These are phyloP conservation scores for Uria lomvia DNA, from an alignment of 2,113 vertebrate genomes.

Conservation along the genomic window DNA sequence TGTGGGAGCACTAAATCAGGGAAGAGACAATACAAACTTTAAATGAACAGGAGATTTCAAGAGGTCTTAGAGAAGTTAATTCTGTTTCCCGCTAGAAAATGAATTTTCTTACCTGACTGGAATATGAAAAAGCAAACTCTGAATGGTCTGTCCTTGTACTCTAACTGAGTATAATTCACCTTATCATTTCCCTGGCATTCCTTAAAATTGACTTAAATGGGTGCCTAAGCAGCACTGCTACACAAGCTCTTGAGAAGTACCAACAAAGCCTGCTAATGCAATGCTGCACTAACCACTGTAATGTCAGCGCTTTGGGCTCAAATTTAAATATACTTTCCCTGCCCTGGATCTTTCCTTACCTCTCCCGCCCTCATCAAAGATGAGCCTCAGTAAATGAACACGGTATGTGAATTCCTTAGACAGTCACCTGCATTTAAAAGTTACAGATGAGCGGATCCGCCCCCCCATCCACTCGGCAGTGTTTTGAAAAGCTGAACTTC, in stretches of 20 bases:
- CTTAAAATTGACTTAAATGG: neutral
- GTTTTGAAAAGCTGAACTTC: neutral
- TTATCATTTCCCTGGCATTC: neutral
- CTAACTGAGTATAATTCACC: neutral
- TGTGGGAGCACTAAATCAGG: neutral
- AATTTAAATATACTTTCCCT: neutral
- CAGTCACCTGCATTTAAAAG: neutral
- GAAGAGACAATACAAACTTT: conserved; percentile 2
- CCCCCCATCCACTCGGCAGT: neutral
- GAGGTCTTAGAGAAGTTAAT: conserved; percentile 22
- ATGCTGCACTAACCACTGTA: neutral
- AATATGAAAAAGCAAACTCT: conserved; percentile 6
- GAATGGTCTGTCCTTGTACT: neutral
- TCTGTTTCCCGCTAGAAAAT: conserved; percentile 20
- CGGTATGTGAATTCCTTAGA: neutral
- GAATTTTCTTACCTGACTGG: neutral
- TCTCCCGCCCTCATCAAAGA: neutral
- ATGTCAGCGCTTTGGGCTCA: neutral
- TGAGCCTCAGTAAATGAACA: neutral
- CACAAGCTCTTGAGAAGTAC: neutral
- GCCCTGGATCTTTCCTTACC: neutral
- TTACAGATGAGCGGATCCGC: neutral
- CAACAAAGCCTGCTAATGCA: neutral
- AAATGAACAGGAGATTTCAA: conserved; percentile 20
- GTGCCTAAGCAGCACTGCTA: neutral